These are phyloP conservation scores for Eilema caniola DNA, from an alignment of 2,888 invertebrate species.

Conservation along the genomic window DNA sequence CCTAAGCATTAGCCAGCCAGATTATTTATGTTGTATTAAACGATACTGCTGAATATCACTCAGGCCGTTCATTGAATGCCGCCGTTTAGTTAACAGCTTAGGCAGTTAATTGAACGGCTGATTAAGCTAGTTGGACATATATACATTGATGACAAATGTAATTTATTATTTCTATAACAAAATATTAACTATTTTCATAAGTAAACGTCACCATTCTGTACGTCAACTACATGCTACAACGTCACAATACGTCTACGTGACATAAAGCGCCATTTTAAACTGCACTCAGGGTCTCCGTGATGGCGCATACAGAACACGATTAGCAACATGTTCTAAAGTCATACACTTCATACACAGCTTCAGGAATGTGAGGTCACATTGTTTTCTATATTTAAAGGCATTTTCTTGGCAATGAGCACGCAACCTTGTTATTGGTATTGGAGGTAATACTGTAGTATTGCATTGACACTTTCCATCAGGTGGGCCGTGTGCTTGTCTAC, in stretches of 20 bases:
- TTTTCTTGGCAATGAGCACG: conserved; percentile 57
- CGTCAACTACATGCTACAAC: background rate
- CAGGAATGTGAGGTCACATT: conserved; percentile 70
- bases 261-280: conserved; percentile 63
- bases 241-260: conserved; percentile 20
- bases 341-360: conserved; percentile 63
- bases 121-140: too few species aligned
- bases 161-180: too few species aligned
- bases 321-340: conserved; percentile 73
- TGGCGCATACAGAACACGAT: conserved; percentile 77
- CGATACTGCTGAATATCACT: too few species aligned
- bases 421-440: conserved; percentile 50
- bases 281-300: conserved; percentile 65
- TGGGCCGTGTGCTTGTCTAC: too few species aligned
- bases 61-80: too few species aligned
- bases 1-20: too few species aligned
- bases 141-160: too few species aligned
- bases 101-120: too few species aligned
- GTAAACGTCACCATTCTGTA: background rate
- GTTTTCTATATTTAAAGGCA: conserved; percentile 64
- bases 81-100: too few species aligned
- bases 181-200: too few species aligned
- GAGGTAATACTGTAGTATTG: conserved; percentile 17
- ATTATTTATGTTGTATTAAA: too few species aligned
- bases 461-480: too few species aligned